These are phyloP conservation scores for Aulostomus chinensis DNA, from an alignment of 2,797 vertebrate genomes.

Conservation along the genomic window DNA sequence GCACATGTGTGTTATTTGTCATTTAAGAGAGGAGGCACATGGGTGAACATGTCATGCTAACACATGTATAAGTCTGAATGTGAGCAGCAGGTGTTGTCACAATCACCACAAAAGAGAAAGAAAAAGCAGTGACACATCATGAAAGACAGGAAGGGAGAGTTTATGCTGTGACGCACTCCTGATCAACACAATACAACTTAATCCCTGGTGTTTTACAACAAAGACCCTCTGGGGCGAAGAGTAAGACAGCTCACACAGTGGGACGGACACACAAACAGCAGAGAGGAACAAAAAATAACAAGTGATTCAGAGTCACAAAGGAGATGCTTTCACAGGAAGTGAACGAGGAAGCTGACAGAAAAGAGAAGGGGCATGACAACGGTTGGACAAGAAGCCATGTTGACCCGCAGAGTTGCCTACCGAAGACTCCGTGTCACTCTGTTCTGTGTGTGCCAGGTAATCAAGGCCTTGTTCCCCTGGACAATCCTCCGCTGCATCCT, in stretches of 20 bases:
- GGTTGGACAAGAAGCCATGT: constrained; percentile 6
- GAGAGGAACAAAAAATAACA: constrained; percentile 18
- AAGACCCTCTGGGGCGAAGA: constrained; percentile 31
- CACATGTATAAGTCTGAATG: no score
- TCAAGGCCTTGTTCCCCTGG: constrained; percentile 38
- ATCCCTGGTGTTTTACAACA: constrained; percentile 52
- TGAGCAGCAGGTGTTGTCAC: constrained; percentile 1
- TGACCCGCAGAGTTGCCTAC: constrained; percentile 53
- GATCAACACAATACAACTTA: constrained; percentile 50
- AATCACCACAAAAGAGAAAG: constrained; percentile 26
- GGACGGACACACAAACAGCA: constrained; percentile 16
- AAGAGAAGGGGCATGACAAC: constrained; percentile 21
- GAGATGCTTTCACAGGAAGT: constrained; percentile 59
- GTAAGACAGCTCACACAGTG: constrained; percentile 9
- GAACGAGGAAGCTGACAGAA: constrained; percentile 63
- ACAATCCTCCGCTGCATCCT: constrained; percentile 59
- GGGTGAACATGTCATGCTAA: neutral
- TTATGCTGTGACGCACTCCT: constrained; percentile 46
- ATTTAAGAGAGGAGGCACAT: neutral
- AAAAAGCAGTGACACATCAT: constrained; percentile 17
- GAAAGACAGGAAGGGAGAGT: constrained; percentile 63
- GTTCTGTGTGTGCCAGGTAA: constrained; percentile 16
- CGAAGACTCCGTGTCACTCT: constrained; percentile 53
- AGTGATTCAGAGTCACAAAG: constrained; percentile 22
- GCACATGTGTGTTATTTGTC: neutral